Evolutionary conservation across 2,888 invertebrate genomes (phyloP).

Genomic region (Limnephilus marmoratus): DNA sequence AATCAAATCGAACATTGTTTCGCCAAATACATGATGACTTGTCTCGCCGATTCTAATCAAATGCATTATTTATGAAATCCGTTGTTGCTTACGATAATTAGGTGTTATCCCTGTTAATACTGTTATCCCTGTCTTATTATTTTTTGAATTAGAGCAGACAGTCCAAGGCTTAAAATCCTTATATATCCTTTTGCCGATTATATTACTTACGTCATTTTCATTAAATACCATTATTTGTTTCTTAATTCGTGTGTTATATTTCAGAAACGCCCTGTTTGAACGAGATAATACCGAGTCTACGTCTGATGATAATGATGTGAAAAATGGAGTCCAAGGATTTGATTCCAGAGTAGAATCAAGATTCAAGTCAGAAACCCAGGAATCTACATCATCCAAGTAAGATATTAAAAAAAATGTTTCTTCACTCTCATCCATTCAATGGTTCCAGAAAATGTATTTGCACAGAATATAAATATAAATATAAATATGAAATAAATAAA

Average conservation of each 20-base stretch:
- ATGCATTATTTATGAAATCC: not conserved
- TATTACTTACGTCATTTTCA: not conserved
- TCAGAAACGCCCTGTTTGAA: constrained; percentile 60
- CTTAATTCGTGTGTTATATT: constrained; percentile 13
- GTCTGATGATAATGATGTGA: constrained; percentile 59
- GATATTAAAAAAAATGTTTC: constrained; percentile 61
- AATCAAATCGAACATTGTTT: not conserved
- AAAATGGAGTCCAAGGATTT: constrained; percentile 70
- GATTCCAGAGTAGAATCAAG: constrained; percentile 84
- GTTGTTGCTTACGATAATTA: not conserved
- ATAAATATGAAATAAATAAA: no score
- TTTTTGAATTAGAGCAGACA: not conserved
- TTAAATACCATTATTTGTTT: not conserved
- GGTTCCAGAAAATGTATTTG: not conserved
- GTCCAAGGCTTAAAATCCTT: not conserved
- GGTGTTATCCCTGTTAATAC: no score
- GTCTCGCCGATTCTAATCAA: not conserved
- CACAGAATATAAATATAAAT: no score
- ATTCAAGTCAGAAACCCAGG: constrained; percentile 76
- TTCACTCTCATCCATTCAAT: not conserved
- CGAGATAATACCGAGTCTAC: constrained; percentile 52
- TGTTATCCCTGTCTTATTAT: not conserved
- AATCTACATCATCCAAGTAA: constrained; percentile 76
- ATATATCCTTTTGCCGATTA: not conserved
- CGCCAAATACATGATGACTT: not conserved